Evolutionary conservation across 2,888 invertebrate genomes (phyloP).

Genomic region (Drosophila leonis): DNA sequence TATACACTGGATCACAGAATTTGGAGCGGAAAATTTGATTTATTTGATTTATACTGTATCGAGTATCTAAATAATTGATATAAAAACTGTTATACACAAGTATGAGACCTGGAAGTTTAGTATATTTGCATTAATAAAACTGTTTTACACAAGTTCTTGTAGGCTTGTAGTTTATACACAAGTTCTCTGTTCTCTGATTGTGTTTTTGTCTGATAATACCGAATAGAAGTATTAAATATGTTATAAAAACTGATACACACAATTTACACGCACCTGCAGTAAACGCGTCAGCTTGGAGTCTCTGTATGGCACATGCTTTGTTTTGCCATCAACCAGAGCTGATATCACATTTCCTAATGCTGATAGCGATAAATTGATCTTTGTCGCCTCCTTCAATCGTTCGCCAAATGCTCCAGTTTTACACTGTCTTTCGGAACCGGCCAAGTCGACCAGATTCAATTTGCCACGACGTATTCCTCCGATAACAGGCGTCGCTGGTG

Average conservation of each 20-base stretch:
- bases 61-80: no score
- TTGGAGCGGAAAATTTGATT: no score
- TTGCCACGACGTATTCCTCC: constrained; percentile 86
- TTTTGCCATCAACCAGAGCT: constrained; percentile 93
- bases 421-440: constrained; percentile 94
- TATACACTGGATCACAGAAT: no score
- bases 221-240: no score
- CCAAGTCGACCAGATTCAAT: constrained; percentile 94
- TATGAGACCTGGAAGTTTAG: no score
- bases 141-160: background rate
- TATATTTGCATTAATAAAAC: no score
- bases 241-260: background rate
- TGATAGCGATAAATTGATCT: constrained; percentile 94
- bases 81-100: no score
- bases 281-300: constrained; percentile 94
- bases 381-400: constrained; percentile 94
- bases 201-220: background rate
- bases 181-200: no score
- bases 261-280: constrained; percentile 86
- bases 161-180: no score
- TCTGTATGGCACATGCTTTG: constrained; percentile 92
- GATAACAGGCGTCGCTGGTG: constrained; percentile 19
- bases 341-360: constrained; percentile 95
- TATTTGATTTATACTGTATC: no score
- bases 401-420: constrained; percentile 95